These are phyloP conservation scores for Rhombomys opimus DNA, from an alignment of 2,113 vertebrate genomes.

Conservation along the genomic window DNA sequence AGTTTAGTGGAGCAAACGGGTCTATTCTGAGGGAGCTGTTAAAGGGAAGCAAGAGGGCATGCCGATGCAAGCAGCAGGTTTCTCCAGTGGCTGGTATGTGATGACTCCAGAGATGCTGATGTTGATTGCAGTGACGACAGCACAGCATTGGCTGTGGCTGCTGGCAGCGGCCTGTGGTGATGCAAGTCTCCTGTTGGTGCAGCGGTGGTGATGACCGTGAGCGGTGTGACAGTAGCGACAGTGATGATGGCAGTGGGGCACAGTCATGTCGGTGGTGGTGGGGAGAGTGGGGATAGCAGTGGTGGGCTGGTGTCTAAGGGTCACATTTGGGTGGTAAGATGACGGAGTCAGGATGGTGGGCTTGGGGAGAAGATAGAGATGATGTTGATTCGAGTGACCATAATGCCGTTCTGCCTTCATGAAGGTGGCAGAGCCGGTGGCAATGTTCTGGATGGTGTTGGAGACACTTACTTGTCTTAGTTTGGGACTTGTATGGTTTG, in stretches of 20 bases:
- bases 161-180: not conserved
- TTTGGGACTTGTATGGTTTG: not conserved
- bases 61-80: not conserved
- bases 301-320: not conserved
- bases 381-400: not conserved
- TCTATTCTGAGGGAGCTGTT: not conserved
- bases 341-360: not conserved
- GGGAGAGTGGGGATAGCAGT: not conserved
- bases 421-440: not conserved
- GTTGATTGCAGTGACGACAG: not conserved
- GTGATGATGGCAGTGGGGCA: not conserved
- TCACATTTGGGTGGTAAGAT: not conserved
- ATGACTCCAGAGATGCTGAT: not conserved
- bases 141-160: not conserved
- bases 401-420: not conserved
- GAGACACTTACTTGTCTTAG: not conserved
- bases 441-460: not conserved
- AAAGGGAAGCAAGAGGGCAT: not conserved
- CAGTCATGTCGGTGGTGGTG: not conserved
- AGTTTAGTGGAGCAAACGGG: conserved; percentile 6
- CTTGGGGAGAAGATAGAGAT: not conserved
- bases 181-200: not conserved
- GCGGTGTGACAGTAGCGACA: not conserved
- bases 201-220: not conserved
- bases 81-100: not conserved